Base-by-base conservation (phyloP, 2,888 invertebrate genomes). In the Thera britannica region DNA sequence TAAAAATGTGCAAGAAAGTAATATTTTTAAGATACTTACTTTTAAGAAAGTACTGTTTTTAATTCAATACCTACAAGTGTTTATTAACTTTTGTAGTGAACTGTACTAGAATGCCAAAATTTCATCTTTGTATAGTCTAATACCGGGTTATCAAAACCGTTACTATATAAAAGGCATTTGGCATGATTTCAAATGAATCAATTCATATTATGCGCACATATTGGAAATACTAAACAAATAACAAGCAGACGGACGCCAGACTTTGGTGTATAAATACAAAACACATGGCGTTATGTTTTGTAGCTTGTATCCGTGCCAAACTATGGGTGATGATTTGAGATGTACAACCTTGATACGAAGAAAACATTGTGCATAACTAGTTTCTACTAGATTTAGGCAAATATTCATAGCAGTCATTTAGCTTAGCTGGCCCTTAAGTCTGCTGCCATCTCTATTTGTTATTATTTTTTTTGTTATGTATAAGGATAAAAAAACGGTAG, bases 171-270 rank as follows among this genome's bases (percentile, higher is more conserved):
- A 75, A 65, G 55, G 23, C 58, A 73, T 23, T 76, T 81, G 82
- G 82, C 80, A 57, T 34, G 0, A 0, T 38, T 68, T 74, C 82
- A 81, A 78, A 66, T 66, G 68, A 76, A 74, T 74, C 77, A 77
- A 75, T 73, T 65, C 75, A 71, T 74, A 72, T 59, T 59, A 72
- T 65, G 67, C 68, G 62, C 77, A 76, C 75, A 82, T 81, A 79
- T 77, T 81, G 79, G 79, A 80, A 72, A 69, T 64, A 57, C 70
- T 67, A 70, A 70, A 81, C 72, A 78, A 81, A 83, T 78, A 80
- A 79, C 79, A 81, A 62, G 75, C 78, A 89, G 89, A 89, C 89
- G 68, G 72, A 67, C 83, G 83, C 84, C 85, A 89, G 89, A 89
- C 89, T 72, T 58, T 71, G 49, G 72, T 75, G 76, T 79, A 78